phyloP scores from a whole-genome alignment of 2,113 vertebrate species.

The Cygnus atratus region DNA sequence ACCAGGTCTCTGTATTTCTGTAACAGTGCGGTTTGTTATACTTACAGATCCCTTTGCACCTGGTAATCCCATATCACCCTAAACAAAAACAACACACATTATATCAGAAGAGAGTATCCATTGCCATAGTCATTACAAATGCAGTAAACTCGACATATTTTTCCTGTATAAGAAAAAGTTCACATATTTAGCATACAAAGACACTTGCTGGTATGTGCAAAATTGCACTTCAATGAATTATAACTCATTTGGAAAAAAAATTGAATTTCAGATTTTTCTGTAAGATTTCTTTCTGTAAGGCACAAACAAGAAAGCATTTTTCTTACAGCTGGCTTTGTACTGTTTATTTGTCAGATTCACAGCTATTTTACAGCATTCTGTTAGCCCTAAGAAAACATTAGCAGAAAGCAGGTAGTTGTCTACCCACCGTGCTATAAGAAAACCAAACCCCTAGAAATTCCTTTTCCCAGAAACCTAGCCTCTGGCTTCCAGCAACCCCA shows the following conservation, averaged over 20 bases:
- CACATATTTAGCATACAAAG: neutral
- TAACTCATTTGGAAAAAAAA: neutral
- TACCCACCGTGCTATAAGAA: neutral
- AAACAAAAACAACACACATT: constrained; percentile 52
- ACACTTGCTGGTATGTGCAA: neutral
- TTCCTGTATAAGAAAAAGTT: neutral
- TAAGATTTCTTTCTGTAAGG: neutral
- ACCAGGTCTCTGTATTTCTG: neutral
- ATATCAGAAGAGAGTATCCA: constrained; percentile 31
- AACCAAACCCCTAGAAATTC: neutral
- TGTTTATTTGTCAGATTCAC: neutral
- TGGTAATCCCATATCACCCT: constrained; percentile 90
- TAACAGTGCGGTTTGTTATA: constrained; percentile 53
- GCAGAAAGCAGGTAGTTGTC: neutral
- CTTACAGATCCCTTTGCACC: constrained; percentile 94
- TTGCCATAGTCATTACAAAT: neutral
- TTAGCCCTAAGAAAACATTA: neutral
- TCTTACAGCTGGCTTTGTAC: neutral
- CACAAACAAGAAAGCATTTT: neutral
- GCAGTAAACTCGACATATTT: neutral
- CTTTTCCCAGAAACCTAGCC: neutral
- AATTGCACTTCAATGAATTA: neutral
- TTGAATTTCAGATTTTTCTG: neutral
- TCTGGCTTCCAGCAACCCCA: neutral
- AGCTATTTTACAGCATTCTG: neutral